phyloP scores from a whole-genome alignment of 2,113 vertebrate genomes.

The Smithornis capensis region DNA sequence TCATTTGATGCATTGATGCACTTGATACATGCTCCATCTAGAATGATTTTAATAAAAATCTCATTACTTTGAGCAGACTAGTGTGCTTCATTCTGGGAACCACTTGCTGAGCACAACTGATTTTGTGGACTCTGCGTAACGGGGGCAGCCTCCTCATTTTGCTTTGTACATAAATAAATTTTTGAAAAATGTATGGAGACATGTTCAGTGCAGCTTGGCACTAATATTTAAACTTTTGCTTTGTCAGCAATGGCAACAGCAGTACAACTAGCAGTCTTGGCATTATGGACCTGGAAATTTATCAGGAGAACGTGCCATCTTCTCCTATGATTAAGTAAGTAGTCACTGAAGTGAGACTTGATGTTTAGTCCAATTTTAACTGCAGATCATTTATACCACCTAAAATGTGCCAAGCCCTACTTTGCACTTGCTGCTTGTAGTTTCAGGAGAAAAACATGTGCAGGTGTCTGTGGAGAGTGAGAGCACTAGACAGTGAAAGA shows the following conservation, averaged over 20 bases:
- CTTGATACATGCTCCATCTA: background rate
- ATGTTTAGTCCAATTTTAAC: conserved; percentile 67
- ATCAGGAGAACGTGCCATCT: conserved; percentile 84
- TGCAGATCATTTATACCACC: conserved; percentile 8
- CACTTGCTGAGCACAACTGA: background rate
- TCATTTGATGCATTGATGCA: background rate
- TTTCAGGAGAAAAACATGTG: background rate
- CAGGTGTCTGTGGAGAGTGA: background rate
- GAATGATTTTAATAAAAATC: background rate
- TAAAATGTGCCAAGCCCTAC: conserved; percentile 47
- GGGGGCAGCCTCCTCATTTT: background rate
- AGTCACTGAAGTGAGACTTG: conserved; percentile 58
- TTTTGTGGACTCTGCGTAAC: background rate
- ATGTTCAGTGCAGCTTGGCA: conserved; percentile 59
- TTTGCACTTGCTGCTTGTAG: background rate
- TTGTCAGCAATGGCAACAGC: conserved; percentile 93
- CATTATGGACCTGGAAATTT: conserved; percentile 88
- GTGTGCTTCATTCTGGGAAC: background rate
- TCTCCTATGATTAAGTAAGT: conserved; percentile 87
- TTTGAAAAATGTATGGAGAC: background rate
- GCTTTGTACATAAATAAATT: background rate
- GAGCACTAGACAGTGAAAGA: background rate
- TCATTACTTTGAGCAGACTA: background rate
- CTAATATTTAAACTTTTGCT: conserved; percentile 81
- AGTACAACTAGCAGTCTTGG: conserved; percentile 92